Evolutionary conservation across 2,113 vertebrate genomes (phyloP).

Genomic region (Hippocampus guttulatus): DNA sequence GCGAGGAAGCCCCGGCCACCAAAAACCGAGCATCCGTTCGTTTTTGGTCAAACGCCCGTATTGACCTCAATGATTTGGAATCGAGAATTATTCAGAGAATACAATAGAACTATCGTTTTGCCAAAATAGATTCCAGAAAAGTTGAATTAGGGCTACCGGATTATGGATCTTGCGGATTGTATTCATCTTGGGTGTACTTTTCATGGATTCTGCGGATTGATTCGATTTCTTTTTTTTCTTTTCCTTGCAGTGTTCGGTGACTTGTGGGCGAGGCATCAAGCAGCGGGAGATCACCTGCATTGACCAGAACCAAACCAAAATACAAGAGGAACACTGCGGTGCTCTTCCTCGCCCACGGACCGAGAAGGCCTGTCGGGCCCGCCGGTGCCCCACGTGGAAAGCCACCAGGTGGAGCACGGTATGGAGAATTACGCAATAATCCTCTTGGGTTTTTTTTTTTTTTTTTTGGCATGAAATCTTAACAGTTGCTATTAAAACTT

Average conservation of each 20-base stretch:
- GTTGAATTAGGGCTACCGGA: too few relatives aligned
- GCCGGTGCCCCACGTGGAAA: conserved; percentile 87
- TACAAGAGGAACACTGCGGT: conserved; percentile 76
- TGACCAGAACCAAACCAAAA: conserved; percentile 69
- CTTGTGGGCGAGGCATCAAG: conserved; percentile 87
- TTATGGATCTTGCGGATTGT: too few relatives aligned
- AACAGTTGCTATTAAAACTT: background rate
- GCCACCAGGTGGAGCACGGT: conserved; percentile 84
- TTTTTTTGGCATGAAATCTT: background rate
- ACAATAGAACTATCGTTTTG: too few relatives aligned
- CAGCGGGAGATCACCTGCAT: conserved; percentile 80
- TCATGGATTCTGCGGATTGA: background rate
- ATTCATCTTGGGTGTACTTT: background rate
- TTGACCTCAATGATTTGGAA: background rate
- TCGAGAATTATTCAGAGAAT: too few relatives aligned
- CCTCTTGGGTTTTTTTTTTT: background rate
- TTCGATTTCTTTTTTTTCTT: conserved; percentile 8
- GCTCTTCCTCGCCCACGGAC: conserved; percentile 77
- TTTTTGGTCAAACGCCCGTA: background rate
- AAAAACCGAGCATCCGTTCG: background rate
- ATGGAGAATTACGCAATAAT: conserved; percentile 32
- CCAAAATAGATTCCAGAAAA: too few relatives aligned
- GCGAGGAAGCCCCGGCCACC: conserved; percentile 8
- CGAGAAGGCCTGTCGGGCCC: conserved; percentile 79
- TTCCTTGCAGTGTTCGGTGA: conserved; percentile 83